phyloP scores from a whole-genome alignment of 2,888 invertebrate genomes.

The Drosophila picticornis region DNA sequence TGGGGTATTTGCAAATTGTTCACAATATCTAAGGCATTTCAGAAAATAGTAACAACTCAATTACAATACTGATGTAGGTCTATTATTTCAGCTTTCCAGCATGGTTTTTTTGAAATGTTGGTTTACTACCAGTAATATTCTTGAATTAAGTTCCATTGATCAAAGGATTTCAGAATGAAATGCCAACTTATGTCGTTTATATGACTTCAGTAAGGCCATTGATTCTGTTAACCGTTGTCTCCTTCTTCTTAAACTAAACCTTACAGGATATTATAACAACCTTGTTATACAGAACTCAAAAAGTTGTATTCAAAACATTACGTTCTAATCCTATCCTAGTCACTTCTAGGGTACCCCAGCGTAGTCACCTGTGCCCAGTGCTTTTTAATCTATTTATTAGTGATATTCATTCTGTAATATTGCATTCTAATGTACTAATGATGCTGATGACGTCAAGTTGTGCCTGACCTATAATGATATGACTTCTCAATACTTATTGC shows the following conservation, averaged over 20 bases:
- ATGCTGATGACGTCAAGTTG: too few species aligned
- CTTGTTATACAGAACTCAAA: too few species aligned
- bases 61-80: background rate
- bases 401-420: too few species aligned
- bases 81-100: background rate
- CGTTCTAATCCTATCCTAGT: too few species aligned
- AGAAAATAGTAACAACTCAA: background rate
- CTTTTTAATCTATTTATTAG: too few species aligned
- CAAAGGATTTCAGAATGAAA: background rate
- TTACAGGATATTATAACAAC: background rate
- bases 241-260: background rate
- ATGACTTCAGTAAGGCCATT: background rate
- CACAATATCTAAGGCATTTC: background rate
- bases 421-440: too few species aligned
- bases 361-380: too few species aligned
- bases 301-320: too few species aligned
- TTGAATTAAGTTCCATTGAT: background rate
- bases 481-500: too few species aligned
- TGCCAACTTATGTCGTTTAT: background rate
- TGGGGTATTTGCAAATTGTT: background rate
- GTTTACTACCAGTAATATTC: background rate
- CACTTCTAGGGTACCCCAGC: too few species aligned
- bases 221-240: background rate
- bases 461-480: too few species aligned
- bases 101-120: background rate